Percentiles rank a stretch among this genome's conserved stretches.
These are phyloP conservation scores for Micrastur ruficollis DNA, from an alignment of 2,797 vertebrate species.

Conservation along the genomic window DNA sequence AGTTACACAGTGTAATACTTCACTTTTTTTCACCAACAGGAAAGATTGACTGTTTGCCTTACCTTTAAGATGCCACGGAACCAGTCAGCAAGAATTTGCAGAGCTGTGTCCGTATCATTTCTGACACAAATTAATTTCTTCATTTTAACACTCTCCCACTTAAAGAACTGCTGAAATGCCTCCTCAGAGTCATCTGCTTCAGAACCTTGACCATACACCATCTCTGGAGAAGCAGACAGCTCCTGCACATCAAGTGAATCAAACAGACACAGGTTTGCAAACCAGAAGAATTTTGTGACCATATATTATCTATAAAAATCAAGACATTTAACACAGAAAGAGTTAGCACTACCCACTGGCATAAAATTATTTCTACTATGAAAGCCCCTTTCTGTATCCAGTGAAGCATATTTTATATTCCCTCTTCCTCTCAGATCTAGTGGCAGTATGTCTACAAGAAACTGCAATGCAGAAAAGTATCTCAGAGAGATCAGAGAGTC, in stretches of 20 bases:
- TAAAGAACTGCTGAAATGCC: constrained; percentile 71
- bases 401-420: neutral
- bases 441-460: neutral
- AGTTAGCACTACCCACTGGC: neutral
- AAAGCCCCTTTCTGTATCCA: neutral
- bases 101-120: constrained; percentile 65
- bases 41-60: neutral
- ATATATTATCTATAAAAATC: neutral
- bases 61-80: constrained; percentile 71
- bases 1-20: neutral
- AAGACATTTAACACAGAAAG: neutral
- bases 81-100: constrained; percentile 67
- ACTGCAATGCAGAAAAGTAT: neutral
- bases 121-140: constrained; percentile 68
- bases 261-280: neutral
- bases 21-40: neutral
- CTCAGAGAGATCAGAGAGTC: neutral
- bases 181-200: constrained; percentile 54
- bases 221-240: constrained; percentile 59
- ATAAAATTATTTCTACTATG: neutral
- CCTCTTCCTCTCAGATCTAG: neutral
- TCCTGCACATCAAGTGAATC: constrained; percentile 32
- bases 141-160: constrained; percentile 70
- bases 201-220: constrained; percentile 47
- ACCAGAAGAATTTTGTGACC: neutral